phyloP scores from a whole-genome alignment of 2,797 vertebrate species.

The Pelochelys cantorii region DNA sequence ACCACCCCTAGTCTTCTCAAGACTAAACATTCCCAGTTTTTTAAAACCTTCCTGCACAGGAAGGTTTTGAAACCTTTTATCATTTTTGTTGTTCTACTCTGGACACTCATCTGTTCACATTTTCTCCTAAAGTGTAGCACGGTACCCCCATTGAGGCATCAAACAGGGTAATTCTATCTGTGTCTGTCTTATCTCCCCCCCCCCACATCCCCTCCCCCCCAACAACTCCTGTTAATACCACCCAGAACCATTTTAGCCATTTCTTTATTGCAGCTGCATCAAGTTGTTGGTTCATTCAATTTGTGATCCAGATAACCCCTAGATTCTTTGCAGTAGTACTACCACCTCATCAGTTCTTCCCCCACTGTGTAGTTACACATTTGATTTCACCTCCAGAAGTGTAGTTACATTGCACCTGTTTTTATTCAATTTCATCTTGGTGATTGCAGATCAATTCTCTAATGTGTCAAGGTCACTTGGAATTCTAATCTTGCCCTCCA shows the following conservation, averaged over 20 bases:
- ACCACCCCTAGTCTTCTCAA: neutral
- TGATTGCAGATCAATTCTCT: neutral
- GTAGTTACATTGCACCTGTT: neutral
- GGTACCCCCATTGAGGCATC: neutral
- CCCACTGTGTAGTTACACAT: neutral
- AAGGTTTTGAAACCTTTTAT: neutral
- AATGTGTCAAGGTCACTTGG: neutral
- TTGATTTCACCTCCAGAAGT: neutral
- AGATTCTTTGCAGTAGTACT: neutral
- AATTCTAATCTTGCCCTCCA: neutral
- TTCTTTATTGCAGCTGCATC: neutral
- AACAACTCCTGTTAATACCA: neutral
- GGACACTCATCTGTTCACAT: neutral
- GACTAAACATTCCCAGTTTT: neutral
- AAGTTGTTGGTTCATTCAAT: neutral
- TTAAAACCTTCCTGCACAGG: neutral
- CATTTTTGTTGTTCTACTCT: neutral
- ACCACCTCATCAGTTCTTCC: neutral
- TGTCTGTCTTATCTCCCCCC: no score
- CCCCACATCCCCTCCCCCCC: no score
- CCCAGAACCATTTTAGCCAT: neutral
- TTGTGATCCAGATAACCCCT: neutral
- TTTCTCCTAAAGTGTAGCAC: neutral
- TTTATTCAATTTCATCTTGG: neutral
- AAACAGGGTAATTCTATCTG: neutral